These are phyloP conservation scores for Tridacna crocea DNA, from an alignment of 2,888 invertebrate genomes.

Conservation along the genomic window DNA sequence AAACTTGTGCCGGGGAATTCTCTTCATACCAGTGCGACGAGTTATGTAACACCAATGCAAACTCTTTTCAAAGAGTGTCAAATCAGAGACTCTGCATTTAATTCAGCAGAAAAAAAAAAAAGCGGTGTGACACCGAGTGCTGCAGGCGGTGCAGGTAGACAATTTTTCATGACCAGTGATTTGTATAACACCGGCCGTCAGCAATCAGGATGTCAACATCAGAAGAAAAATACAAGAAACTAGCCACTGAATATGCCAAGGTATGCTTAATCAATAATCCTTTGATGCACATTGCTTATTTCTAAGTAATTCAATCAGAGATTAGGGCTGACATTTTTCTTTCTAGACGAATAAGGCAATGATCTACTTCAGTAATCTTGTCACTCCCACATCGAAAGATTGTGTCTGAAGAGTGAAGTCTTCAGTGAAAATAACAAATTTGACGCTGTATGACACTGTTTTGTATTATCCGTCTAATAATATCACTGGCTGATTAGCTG, in stretches of 20 bases:
- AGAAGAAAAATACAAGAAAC: conserved; percentile 69
- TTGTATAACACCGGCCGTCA: neutral
- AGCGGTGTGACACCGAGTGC: neutral
- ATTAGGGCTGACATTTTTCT: neutral
- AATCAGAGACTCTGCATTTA: neutral
- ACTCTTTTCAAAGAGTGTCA: too few species aligned
- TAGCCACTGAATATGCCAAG: conserved; percentile 69
- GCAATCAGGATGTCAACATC: conserved; percentile 57
- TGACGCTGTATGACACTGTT: too few species aligned
- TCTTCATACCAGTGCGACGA: too few species aligned
- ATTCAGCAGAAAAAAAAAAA: neutral
- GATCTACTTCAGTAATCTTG: neutral
- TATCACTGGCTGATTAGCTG: neutral
- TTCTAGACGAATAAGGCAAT: neutral
- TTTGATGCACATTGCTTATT: too few species aligned
- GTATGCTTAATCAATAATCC: conserved; percentile 25
- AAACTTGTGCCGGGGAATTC: too few species aligned
- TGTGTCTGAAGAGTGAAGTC: neutral
- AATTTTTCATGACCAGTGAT: neutral
- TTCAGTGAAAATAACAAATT: too few species aligned
- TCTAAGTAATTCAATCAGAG: too few species aligned
- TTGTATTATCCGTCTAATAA: neutral
- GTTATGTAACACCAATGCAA: too few species aligned
- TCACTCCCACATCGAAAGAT: conserved; percentile 13
- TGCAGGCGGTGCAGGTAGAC: neutral